Base-by-base conservation (phyloP, 1,140 invertebrate species). In the Paraescarpia echinospica region DNA sequence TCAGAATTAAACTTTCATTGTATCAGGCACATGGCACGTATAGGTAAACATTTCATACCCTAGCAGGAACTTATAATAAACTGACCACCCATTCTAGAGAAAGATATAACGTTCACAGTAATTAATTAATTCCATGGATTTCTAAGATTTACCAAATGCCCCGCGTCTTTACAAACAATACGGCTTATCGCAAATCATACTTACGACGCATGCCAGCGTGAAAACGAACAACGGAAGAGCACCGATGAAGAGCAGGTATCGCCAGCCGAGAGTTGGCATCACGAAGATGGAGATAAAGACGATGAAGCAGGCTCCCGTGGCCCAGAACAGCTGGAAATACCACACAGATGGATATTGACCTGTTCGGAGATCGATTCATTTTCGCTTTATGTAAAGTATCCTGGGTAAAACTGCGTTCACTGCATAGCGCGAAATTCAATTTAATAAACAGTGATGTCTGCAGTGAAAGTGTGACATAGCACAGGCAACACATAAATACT, bases 211-310 rank as follows among this genome's bases (percentile, higher is more conserved):
- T 92, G 95, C 96, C 33, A 96, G 92, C 34, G 96, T 94, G 94
- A 99, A 99, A 89, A 98, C 96, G 33, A 99, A 96, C 51, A 99
- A 96, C 4, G 99, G 99, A 92, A 98, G 96, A 0, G 98, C 98
- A 5, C 98, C 99, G 9, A 99, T 96, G 34, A 97, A 98, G 34
- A 99, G 96, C 31, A 99, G 97, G 97, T 98, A 99, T 95, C 98
- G 97, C 97, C 99, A 99, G 35, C 98, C 98, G 93, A 98, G 97
- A 14, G 97, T 98, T 9, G 98, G 98, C 98, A 99, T 99, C 41
- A 99, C 97, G 35, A 98, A 97, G 91, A 99, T 96, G 34, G 99
- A 98, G 92, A 99, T 96, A 34, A 98, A 97, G 34, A 99, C 98
- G 96, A 99, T 98, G 95, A 99, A 97, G 96, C 98, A 98, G 18